These are phyloP conservation scores for Corvus hawaiiensis DNA, from an alignment of 2,113 vertebrate species.

Conservation along the genomic window DNA sequence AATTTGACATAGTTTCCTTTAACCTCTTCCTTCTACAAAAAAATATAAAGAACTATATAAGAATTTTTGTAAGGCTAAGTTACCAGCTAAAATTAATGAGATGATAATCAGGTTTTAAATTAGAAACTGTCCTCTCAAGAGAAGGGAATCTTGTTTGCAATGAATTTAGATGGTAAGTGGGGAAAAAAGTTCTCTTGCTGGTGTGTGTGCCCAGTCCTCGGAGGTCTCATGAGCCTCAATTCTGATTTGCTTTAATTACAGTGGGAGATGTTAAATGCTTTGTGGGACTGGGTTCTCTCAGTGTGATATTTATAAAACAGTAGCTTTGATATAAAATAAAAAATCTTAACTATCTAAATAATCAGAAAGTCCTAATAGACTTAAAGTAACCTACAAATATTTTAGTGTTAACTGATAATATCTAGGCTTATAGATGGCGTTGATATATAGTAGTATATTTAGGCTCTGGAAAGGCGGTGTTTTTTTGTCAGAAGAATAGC, in stretches of 20 bases:
- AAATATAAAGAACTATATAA: background rate
- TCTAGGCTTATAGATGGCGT: background rate
- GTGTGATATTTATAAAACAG: background rate
- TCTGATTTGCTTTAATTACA: conserved; percentile 3
- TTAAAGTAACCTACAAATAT: background rate
- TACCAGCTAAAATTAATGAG: background rate
- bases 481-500: background rate
- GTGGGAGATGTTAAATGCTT: background rate
- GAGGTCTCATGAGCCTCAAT: background rate
- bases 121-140: conserved; percentile 9
- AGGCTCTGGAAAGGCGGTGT: background rate
- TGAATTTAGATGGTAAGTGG: background rate
- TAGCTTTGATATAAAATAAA: background rate
- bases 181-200: background rate
- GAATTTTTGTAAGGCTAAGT: background rate
- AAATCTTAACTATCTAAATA: background rate
- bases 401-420: background rate
- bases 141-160: background rate
- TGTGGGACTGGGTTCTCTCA: background rate
- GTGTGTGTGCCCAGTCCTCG: background rate
- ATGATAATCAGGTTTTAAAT: conserved; percentile 29
- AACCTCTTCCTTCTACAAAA: background rate
- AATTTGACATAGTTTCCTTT: background rate
- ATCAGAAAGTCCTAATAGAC: background rate
- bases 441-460: background rate